Percentiles rank a stretch among this genome's conserved stretches.
Conservation (phyloP, 2,113 vertebrate genomes). For the Petrocephalus microphthalmus region DNA sequence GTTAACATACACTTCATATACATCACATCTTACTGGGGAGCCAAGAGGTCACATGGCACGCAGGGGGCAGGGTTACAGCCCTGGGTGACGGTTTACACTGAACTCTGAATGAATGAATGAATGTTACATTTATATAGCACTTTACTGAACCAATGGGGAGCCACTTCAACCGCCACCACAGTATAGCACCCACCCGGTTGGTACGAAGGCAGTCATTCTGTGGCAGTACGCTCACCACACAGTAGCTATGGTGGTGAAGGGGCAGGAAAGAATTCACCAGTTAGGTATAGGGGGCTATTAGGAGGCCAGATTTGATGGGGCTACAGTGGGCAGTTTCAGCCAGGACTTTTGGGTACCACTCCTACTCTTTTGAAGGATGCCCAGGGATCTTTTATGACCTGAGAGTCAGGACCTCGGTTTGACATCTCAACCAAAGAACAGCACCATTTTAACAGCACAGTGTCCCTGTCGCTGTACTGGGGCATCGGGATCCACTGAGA, state of each 20-base stretch:
- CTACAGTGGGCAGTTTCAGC: not conserved
- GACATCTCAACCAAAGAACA: not conserved
- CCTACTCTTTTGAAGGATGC: not conserved
- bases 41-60: not conserved
- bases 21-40: not conserved
- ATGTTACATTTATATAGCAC: not conserved
- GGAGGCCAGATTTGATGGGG: not conserved
- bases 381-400: not conserved
- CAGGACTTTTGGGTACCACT: not conserved
- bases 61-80: not conserved
- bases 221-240: not conserved
- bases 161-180: not conserved
- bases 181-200: not conserved
- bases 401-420: not conserved
- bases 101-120: not conserved
- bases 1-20: not conserved
- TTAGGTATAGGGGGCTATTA: not conserved
- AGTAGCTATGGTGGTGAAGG: not conserved
- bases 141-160: not conserved
- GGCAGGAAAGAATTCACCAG: not conserved
- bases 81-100: not conserved
- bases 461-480: not conserved
- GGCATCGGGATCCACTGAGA: not conserved
- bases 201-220: not conserved
- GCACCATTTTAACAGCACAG: not conserved